Evolutionary conservation across 1,140 invertebrate genomes (phyloP).

Genomic region (Drosophila ironensis): DNA sequence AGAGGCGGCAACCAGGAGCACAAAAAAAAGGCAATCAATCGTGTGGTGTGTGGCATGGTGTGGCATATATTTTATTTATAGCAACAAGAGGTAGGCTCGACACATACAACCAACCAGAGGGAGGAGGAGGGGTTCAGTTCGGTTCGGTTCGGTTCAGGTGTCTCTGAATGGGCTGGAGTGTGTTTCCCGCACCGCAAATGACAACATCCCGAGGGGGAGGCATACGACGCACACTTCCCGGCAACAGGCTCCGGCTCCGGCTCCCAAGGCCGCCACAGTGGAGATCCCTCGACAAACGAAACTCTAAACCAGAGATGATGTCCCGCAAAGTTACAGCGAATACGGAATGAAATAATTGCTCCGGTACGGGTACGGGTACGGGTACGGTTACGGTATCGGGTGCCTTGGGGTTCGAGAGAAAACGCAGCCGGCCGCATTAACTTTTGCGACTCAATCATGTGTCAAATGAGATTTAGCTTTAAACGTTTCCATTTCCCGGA

Average conservation of each 20-base stretch:
- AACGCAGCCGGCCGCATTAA: too few relatives aligned
- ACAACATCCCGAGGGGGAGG: constrained; percentile 11
- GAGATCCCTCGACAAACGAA: background rate
- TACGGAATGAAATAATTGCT: too few relatives aligned
- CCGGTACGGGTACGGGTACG: too few relatives aligned
- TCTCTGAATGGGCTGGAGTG: background rate
- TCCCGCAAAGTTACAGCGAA: too few relatives aligned
- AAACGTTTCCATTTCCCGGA: too few relatives aligned
- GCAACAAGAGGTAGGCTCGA: constrained; percentile 60
- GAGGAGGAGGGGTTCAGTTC: too few relatives aligned
- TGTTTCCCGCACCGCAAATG: constrained; percentile 9
- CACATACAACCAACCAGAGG: too few relatives aligned
- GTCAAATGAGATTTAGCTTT: too few relatives aligned
- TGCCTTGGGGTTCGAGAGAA: too few relatives aligned
- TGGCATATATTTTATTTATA: constrained; percentile 71
- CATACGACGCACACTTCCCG: constrained; percentile 52
- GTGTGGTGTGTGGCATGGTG: constrained; percentile 24
- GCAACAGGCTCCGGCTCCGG: constrained; percentile 3
- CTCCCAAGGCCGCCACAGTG: background rate
- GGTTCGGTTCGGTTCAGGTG: constrained; percentile 31
- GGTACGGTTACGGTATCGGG: too few relatives aligned
- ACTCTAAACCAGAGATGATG: too few relatives aligned
- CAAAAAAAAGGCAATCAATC: constrained; percentile 68
- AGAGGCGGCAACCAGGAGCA: background rate
- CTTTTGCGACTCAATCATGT: too few relatives aligned